Percentiles rank a stretch among this genome's conserved stretches.
phyloP scores from a whole-genome alignment of 2,113 vertebrate species.

The Nymphicus hollandicus region DNA sequence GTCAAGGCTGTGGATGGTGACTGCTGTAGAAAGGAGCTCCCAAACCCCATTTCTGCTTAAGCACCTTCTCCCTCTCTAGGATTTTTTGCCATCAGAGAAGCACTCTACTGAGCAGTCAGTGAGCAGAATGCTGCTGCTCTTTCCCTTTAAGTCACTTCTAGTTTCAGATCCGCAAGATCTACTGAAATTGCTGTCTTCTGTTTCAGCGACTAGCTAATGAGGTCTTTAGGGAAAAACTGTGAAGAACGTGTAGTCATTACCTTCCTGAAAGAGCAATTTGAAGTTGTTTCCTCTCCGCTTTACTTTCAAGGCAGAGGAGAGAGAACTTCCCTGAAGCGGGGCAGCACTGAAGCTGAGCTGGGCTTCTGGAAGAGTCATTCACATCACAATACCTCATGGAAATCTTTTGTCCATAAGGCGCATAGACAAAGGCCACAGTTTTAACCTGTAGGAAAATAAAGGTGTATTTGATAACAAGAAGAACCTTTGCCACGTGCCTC shows the following conservation, averaged over 20 bases:
- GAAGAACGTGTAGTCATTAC: background rate
- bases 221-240: background rate
- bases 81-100: background rate
- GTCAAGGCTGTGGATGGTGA: background rate
- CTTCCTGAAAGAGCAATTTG: background rate
- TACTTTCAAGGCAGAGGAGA: background rate
- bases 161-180: background rate
- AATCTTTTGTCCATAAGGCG: background rate
- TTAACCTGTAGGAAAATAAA: background rate
- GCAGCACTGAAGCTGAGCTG: background rate
- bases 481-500: background rate
- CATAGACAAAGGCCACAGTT: background rate
- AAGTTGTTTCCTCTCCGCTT: background rate
- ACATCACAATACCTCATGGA: background rate
- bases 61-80: background rate
- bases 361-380: background rate
- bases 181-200: background rate
- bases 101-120: background rate
- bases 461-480: background rate
- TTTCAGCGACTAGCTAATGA: background rate
- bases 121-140: accelerated
- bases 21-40: background rate
- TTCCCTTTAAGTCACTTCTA: background rate
- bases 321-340: background rate
- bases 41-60: background rate